phyloP scores from a whole-genome alignment of 64 coral and sea anemone species.

The Actinia equina region DNA sequence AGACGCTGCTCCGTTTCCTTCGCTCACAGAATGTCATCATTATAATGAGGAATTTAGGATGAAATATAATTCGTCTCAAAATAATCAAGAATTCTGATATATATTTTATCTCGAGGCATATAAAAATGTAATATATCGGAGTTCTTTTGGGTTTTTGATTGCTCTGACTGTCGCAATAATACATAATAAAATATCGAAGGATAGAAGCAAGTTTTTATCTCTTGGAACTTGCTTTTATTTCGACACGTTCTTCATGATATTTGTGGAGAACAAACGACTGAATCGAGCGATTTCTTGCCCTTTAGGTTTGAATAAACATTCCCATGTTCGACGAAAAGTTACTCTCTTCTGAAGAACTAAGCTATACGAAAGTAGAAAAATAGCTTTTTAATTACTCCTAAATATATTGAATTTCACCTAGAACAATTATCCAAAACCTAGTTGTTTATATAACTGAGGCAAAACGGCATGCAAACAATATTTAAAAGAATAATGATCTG shows the following conservation, averaged over 20 bases:
- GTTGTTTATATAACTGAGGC: background rate
- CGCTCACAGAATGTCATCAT: background rate
- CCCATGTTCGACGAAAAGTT: too few relatives aligned
- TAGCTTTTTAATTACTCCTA: background rate
- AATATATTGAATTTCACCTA: background rate
- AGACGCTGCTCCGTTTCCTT: background rate
- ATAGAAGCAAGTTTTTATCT: background rate
- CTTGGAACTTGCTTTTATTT: too few relatives aligned
- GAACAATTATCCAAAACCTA: constrained; percentile 1
- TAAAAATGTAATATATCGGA: background rate
- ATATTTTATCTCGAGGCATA: background rate
- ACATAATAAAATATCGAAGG: background rate
- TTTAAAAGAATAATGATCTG: background rate
- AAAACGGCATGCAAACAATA: background rate
- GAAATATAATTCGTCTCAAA: too few relatives aligned
- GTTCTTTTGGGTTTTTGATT: background rate
- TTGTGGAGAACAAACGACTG: too few relatives aligned
- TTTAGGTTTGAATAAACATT: too few relatives aligned
- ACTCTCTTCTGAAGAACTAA: too few relatives aligned
- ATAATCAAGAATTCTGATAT: background rate
- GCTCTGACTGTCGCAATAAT: background rate
- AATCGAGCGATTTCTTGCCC: too few relatives aligned
- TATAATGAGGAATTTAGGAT: too few relatives aligned
- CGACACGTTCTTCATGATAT: too few relatives aligned
- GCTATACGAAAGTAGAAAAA: background rate